Conservation (phyloP, 2,113 vertebrate species). For the Perca fluviatilis region DNA sequence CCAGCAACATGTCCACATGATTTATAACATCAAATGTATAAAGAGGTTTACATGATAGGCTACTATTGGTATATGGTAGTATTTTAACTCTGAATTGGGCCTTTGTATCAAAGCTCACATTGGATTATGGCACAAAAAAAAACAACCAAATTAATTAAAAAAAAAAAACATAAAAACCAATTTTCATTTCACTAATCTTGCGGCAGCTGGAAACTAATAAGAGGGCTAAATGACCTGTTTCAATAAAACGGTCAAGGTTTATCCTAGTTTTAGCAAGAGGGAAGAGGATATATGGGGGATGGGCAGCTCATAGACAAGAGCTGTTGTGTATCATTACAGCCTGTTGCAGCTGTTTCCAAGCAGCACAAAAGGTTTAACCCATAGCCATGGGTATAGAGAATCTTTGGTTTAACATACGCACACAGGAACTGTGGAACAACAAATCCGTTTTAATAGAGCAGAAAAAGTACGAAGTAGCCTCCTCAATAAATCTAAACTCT, state of each 20-base stretch:
- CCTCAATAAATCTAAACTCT: background rate
- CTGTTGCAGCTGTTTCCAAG: conserved; percentile 63
- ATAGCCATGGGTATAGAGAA: too few relatives aligned
- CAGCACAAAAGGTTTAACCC: conserved; percentile 12
- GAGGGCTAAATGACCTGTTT: background rate
- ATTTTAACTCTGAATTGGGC: background rate
- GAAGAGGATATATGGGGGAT: conserved; percentile 31
- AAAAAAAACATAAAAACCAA: too few relatives aligned
- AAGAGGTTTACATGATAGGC: background rate
- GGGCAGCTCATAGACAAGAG: conserved; percentile 25
- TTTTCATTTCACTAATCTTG: background rate
- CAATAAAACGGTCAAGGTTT: background rate
- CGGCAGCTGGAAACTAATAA: background rate
- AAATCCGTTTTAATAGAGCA: background rate
- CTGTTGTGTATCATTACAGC: conserved; percentile 33
- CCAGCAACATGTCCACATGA: conserved; percentile 13
- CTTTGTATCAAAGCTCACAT: background rate
- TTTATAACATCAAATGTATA: background rate
- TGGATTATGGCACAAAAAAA: background rate
- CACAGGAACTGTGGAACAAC: background rate
- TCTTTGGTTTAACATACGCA: background rate
- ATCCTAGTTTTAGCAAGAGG: background rate
- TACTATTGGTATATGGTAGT: background rate
- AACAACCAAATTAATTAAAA: too few relatives aligned
- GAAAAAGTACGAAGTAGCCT: background rate